phyloP scores from a whole-genome alignment of 2,797 vertebrate species.

The Rhabdophis nuchalis region DNA sequence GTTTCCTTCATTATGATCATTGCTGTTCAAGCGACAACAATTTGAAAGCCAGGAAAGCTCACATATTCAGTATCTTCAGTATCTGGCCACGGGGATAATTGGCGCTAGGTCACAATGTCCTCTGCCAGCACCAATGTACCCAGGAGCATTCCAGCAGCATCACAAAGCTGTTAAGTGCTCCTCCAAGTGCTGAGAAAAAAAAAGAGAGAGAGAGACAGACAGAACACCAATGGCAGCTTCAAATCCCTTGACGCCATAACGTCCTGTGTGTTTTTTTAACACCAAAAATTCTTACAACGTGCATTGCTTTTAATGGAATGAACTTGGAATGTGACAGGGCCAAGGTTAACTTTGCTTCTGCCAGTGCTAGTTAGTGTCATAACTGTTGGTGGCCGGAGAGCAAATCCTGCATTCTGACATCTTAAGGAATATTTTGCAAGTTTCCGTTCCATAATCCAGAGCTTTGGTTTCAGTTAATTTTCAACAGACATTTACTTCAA shows the following conservation, averaged over 20 bases:
- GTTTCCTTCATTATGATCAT: not conserved
- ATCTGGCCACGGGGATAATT: not conserved
- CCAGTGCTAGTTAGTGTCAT: slow-evolving; percentile 19
- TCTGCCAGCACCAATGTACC: not conserved
- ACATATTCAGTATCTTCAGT: no score
- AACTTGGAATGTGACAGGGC: not conserved
- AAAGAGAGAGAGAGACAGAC: no score
- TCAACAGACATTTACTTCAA: slow-evolving; percentile 23
- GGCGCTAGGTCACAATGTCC: not conserved
- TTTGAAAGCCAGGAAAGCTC: not conserved
- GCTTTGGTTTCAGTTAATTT: slow-evolving; percentile 24
- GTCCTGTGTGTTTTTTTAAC: not conserved
- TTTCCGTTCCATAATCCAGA: not conserved
- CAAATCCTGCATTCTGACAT: slow-evolving; percentile 14
- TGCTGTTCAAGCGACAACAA: not conserved
- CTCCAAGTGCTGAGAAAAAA: not conserved
- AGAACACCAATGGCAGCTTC: slow-evolving; percentile 28
- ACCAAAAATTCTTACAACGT: slow-evolving; percentile 6
- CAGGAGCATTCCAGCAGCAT: not conserved
- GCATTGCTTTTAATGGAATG: not conserved
- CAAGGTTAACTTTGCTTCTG: not conserved
- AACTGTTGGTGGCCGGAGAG: slow-evolving; percentile 10
- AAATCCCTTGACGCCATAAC: slow-evolving; percentile 3
- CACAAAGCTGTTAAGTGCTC: slow-evolving; percentile 5
- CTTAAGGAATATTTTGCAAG: not conserved